phyloP scores from a whole-genome alignment of 2,888 invertebrate species.

The Drosophila neutralis region DNA sequence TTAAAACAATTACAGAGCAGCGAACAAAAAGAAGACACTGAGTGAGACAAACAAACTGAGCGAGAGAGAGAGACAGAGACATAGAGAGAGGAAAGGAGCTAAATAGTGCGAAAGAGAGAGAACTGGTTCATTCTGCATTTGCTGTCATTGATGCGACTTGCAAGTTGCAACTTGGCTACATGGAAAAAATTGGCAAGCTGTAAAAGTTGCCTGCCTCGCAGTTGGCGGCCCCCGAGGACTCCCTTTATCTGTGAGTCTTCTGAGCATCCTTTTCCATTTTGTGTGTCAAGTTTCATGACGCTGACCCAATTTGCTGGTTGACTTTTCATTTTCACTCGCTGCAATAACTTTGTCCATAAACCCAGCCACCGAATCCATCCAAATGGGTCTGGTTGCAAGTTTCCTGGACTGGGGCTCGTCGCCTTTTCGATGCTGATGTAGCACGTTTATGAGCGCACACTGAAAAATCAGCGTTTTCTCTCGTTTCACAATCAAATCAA shows the following conservation, averaged over 20 bases:
- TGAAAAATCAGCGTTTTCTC: constrained; percentile 73
- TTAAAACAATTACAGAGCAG: constrained; percentile 73
- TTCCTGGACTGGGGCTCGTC: constrained; percentile 33
- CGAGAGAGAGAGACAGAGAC: background rate
- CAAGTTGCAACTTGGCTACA: constrained; percentile 51
- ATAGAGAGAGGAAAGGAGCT: background rate
- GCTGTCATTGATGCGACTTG: constrained; percentile 65
- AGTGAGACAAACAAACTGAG: background rate
- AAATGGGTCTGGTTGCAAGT: constrained; percentile 34
- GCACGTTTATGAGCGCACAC: constrained; percentile 63
- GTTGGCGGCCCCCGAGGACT: background rate
- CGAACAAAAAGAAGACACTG: constrained; percentile 4
- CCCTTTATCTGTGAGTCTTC: constrained; percentile 13
- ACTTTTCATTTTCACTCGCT: constrained; percentile 67
- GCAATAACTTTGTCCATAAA: constrained; percentile 59
- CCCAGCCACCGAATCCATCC: constrained; percentile 37
- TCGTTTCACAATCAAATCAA: constrained; percentile 66
- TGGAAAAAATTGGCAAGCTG: constrained; percentile 64
- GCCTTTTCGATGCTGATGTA: constrained; percentile 57
- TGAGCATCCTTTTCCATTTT: constrained; percentile 50
- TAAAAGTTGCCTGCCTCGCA: constrained; percentile 54
- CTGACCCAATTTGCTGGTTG: constrained; percentile 69
- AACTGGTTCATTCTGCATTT: constrained; percentile 48
- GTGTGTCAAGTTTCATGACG: constrained; percentile 75
- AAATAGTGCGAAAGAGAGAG: background rate